Evolutionary conservation across 2,797 vertebrate species (phyloP).

Genomic region (Artibeus jamaicensis): DNA sequence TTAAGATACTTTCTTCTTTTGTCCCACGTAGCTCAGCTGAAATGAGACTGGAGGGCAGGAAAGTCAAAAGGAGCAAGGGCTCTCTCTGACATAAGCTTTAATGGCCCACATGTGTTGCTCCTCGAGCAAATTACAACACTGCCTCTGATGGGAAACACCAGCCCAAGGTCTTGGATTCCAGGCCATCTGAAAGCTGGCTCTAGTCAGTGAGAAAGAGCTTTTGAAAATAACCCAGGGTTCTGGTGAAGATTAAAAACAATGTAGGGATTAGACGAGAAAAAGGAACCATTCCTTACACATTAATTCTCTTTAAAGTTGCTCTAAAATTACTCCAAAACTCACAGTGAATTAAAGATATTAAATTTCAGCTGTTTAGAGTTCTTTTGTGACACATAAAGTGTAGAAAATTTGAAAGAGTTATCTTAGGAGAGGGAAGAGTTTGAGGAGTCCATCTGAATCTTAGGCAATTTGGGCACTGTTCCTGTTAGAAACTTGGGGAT

Average conservation of each 20-base stretch:
- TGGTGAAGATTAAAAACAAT: not conserved
- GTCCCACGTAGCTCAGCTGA: not conserved
- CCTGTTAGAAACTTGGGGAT: not conserved
- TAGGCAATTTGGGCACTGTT: not conserved
- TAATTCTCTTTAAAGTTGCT: not conserved
- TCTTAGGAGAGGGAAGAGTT: not conserved
- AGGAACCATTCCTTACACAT: not conserved
- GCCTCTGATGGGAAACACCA: not conserved
- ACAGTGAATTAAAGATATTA: not conserved
- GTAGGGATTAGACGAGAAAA: not conserved
- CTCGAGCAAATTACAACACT: not conserved
- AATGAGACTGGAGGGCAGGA: not conserved
- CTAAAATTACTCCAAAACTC: constrained; percentile 3
- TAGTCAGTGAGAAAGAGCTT: not conserved
- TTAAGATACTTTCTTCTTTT: not conserved
- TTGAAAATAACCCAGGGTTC: not conserved
- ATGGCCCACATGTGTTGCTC: not conserved
- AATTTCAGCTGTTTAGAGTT: not conserved
- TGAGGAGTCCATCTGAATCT: not conserved
- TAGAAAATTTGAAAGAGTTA: not conserved
- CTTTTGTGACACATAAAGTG: not conserved
- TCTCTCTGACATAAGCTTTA: not conserved
- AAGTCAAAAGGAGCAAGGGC: not conserved
- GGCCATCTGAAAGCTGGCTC: not conserved
- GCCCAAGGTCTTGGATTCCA: not conserved